These are phyloP conservation scores for Riparia riparia DNA, from an alignment of 2,113 vertebrate species.

Conservation along the genomic window DNA sequence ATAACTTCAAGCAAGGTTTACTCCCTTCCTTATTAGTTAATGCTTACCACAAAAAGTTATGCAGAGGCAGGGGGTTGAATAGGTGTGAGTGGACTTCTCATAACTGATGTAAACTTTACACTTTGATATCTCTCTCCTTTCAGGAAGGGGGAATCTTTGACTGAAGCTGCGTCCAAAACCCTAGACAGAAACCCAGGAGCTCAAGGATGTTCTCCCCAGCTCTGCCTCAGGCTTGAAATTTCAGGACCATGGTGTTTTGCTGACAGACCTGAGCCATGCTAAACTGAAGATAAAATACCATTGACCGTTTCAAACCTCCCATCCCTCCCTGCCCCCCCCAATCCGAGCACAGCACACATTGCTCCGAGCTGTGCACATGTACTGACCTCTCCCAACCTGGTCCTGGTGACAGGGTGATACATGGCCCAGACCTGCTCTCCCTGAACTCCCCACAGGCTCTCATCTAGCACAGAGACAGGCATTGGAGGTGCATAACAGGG, in stretches of 20 bases:
- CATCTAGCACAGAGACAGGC: neutral
- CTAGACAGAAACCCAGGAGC: neutral
- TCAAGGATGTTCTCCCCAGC: neutral
- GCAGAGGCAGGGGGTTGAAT: neutral
- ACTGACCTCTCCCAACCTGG: neutral
- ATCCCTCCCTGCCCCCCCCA: neutral
- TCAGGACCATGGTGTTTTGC: neutral
- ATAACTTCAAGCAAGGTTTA: neutral
- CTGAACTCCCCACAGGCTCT: neutral
- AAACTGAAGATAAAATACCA: slow-evolving; percentile 22
- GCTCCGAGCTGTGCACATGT: neutral
- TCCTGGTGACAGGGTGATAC: neutral
- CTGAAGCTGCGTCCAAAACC: neutral
- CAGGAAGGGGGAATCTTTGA: neutral
- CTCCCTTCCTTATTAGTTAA: neutral
- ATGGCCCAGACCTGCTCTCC: neutral
- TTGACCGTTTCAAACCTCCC: neutral
- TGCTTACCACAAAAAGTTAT: neutral
- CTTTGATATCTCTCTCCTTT: neutral
- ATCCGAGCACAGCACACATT: rapidly evolving
- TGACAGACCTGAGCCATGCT: neutral
- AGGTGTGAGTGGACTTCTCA: neutral
- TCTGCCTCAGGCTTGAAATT: neutral
- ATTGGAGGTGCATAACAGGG: neutral
- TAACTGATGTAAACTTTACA: neutral